Evolutionary conservation across 2,888 invertebrate species (phyloP).

Genomic region (Erebia epiphron): DNA sequence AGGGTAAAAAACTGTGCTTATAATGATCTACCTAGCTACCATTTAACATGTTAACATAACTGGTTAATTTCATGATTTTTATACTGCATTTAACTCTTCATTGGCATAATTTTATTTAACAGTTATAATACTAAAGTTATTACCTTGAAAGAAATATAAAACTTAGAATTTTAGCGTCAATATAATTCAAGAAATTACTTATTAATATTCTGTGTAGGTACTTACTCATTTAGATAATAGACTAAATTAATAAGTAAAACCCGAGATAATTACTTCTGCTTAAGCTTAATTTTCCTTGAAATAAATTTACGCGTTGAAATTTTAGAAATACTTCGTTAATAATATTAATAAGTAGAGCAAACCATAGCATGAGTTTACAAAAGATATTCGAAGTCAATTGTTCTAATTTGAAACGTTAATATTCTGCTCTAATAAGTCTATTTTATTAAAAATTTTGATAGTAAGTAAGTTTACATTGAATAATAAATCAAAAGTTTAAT

Average conservation of each 20-base stretch:
- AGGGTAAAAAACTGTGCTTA: too few species aligned
- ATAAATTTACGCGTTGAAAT: conserved; percentile 2
- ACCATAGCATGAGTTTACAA: conserved; percentile 5
- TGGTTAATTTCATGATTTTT: too few species aligned
- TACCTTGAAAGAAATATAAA: too few species aligned
- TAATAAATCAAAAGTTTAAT: too few species aligned
- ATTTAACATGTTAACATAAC: too few species aligned
- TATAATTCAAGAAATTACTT: too few species aligned
- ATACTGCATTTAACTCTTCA: too few species aligned
- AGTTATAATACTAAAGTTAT: too few species aligned
- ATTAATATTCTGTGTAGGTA: neutral
- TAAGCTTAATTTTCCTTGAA: neutral
- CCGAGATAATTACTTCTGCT: neutral
- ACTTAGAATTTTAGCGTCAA: too few species aligned
- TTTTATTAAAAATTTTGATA: neutral
- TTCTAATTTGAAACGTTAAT: neutral
- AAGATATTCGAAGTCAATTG: conserved; percentile 16
- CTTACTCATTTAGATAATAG: neutral
- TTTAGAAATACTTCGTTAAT: neutral
- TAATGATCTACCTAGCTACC: too few species aligned
- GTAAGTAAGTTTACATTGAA: too few species aligned
- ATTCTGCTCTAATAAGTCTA: neutral
- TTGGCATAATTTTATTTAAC: too few species aligned
- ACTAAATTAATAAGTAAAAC: neutral
- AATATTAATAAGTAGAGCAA: conserved; percentile 9